Evolutionary conservation across 2,888 invertebrate genomes (phyloP), one percentile per base, ranked within the genome.

Genomic region (Xylota sylvarum): DNA sequence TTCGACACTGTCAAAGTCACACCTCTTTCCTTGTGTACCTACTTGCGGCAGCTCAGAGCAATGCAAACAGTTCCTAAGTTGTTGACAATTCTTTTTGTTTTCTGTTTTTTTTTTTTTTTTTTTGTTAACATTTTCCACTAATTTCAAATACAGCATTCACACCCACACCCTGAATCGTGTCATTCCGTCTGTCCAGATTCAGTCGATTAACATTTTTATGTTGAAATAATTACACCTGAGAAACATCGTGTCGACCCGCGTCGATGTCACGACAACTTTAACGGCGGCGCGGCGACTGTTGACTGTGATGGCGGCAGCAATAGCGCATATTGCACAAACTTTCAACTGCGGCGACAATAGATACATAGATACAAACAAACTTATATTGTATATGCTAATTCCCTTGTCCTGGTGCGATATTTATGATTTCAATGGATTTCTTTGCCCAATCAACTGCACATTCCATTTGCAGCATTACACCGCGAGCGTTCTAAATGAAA

Each of bases 121-220:
- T 50, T 70, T 40, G 62, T 56, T 46, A 69, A 64, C 80, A 64
- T 55, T 86, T 77, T 72, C 55, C 52, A 81, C 81, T 85, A 76
- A 81, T 85, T 85, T 81, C 72, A 81, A 76, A 81, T 77, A 81
- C 85, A 65, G 37, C 85, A 76, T 82, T 82, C 82, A 77, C 86
- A 82, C 86, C 86, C 86, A 86, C 86, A 77, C 86, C 86, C 56
- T 52, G 82, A 86, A 86, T 86, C 86, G 86, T 86, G 86, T 86
- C 86, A 82, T 70, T 86, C 62, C 67, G 62, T 56, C 77, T 86
- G 86, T 86, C 86, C 86, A 86, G 86, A 86, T 86, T 77, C 73
- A 73, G 77, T 82, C 82, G 86, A 86, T 86, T 77, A 86, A 86
- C 86, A 86, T 86, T 86, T 86, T 82, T 86, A 86, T 86, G 86